Evolutionary conservation across 2,797 vertebrate genomes (phyloP), one percentile per base, ranked within the genome.

Genomic region (Chelmon rostratus): DNA sequence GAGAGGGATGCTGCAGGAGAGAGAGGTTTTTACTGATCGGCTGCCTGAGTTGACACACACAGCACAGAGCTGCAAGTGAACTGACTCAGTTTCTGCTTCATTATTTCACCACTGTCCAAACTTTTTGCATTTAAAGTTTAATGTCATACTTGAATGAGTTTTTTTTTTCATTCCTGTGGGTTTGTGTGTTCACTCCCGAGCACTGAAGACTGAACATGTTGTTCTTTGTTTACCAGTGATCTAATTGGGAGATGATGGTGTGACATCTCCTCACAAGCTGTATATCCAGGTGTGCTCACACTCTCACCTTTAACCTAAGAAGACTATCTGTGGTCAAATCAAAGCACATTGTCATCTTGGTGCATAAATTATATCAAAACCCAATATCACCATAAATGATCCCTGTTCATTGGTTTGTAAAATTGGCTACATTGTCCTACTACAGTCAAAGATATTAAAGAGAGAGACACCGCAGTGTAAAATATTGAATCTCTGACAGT

Each of bases 91-190:
- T 38, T 16, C 52, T 53, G 37, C 9, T 73, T 79, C 19, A 44
- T 73, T 56, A 66, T 76, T 47, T 76, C 73, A 79, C 76, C 78
- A 49, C 54, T 63, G 52, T 76, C 47, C 52, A n/a, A 65, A 76
- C 47, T 9, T 40, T 8, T 16, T 73, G 47, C 21, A 23, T 78
- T 67, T 47, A 23, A 44, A 16, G 35, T 33, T 35, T 23, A 12
- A 18, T 23, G 40, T 28, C n/a, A n/a, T n/a, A n/a, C n/a, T n/a
- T n/a, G n/a, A n/a, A n/a, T n/a, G n/a, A n/a, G n/a, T n/a, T 12
- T 11, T n/a, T 52, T 13, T 13, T n/a, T 8, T 15, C 31, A 53
- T 42, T 28, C 49, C 11, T 10, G 2, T 15, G 5, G 1, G 11
- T 47, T 18, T 71, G 35, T 42, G 11, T 18, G 8, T 16, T 47